These are phyloP conservation scores for Avahi laniger DNA, from an alignment of 2,797 vertebrate genomes.

Conservation along the genomic window DNA sequence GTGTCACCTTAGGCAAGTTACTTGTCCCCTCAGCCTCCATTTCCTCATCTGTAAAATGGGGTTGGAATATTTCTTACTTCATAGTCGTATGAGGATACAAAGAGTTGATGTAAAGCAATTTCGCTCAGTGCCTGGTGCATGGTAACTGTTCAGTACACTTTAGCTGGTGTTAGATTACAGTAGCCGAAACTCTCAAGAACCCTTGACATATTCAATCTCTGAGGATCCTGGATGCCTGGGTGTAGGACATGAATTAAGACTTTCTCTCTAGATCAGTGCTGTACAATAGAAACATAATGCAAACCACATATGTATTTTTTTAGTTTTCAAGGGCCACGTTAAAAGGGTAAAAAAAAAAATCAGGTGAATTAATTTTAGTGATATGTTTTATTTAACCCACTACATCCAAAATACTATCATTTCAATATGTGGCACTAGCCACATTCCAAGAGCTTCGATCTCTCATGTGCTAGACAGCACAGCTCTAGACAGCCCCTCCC, in stretches of 20 bases:
- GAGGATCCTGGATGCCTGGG: not conserved
- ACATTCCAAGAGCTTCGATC: not conserved
- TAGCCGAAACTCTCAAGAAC: not conserved
- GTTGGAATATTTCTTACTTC: not conserved
- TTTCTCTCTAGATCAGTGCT: not conserved
- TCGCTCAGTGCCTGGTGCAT: not conserved
- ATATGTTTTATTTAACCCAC: not conserved
- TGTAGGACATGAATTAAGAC: not conserved
- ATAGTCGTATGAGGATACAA: not conserved
- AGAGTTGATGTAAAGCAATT: not conserved
- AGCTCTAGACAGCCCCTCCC: no score
- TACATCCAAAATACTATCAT: not conserved
- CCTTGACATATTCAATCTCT: not conserved
- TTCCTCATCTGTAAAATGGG: not conserved
- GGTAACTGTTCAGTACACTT: not conserved
- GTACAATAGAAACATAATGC: not conserved
- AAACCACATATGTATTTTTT: not conserved
- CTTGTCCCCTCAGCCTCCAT: not conserved
- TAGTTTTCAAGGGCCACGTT: not conserved
- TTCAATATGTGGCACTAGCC: not conserved
- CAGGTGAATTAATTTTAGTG: not conserved
- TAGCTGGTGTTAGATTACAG: not conserved
- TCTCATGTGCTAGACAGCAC: not conserved
- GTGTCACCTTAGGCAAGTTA: not conserved
- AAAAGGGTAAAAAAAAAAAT: not conserved